Base-by-base conservation (phyloP, 1,140 invertebrate species). In the Pseudobourletiella spinata region DNA sequence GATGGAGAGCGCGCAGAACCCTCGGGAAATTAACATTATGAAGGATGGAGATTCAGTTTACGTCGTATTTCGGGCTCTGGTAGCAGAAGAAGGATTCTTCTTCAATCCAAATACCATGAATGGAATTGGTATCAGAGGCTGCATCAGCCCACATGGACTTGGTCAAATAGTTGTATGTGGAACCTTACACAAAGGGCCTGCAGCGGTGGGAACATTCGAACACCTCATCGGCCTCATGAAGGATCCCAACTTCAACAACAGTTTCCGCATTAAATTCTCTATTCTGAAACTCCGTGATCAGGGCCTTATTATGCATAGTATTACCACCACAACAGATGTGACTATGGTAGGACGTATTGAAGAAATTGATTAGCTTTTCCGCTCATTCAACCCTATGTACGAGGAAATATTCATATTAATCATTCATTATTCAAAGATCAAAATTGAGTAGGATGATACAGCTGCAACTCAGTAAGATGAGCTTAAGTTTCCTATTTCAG, bases 161-260 rank as follows among this genome's bases (percentile, higher is more conserved):
- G 78, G 83, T 1, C 50, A 81, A 20, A 76, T 85, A 2, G 62
- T 82, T 30, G 78, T 75, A 15, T 83, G 82, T 75, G 84, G 84
- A 6, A 83, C 82, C 0, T 65, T 86, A 24, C 83, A 85, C 69
- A 14, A 20, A 39, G 22, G 26, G 2, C 65, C 74, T 14, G 59
- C 64, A 25, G 79, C 75, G 65, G 70, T 78, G n/a, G 84, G 84
- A 3, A 71, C 82, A n/a, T 86, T 84, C 72, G 81, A 84, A 65
- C 81, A 84, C 68, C 67, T 77, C 18, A 85, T 85, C 73, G 79
- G 78, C 4, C 67, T 85, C 16, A 72, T 81, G 3, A 76, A 78
- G 56, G 82, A 84, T 74, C 83, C 83, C 1, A 74, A 72, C 58
- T 68, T 69, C 22, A 72, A 76, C 2, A 83, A 84, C 69, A 83